Base-by-base conservation (phyloP, 1,140 invertebrate species). In the Apocrypta bakeri region DNA sequence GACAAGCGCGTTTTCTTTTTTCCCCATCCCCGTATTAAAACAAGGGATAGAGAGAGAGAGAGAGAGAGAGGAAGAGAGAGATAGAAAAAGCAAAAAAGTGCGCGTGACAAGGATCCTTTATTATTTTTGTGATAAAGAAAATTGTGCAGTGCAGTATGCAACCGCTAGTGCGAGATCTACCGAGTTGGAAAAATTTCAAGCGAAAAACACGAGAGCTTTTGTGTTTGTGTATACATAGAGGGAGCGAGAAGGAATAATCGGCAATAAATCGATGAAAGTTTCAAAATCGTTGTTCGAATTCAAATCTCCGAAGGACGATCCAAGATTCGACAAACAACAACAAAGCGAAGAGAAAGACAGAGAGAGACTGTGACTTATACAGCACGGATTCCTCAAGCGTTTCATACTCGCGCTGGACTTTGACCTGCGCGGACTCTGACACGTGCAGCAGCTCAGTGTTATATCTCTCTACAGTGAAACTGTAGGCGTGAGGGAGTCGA, bases 351-450 rank as follows among this genome's bases (percentile, higher is more conserved):
- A 31, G 12, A 71, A 31, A 33, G 21, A 37, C 31, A 71, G 7
- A 64, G 63, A 25, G 8, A 21, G 24, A n/a, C 8, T 66, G 33
- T n/a, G 61, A 37, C 61, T 64, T 4, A 17, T 24, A 64, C 61
- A 40, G 42, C 31, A 25, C 63, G 61, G 33, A 77, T 77, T 77
- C 33, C 63, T 61, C 48, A 2, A 77, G 61, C 33, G 27, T 25
- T 77, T 42, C 9, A 25, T 9, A 27, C 40, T 25, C 42, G 40
- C 21, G 68, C 63, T 79, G 77, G 66, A 56, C 77, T 79, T 79
- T 68, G 75, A 77, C 75, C 63, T 63, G 25, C 31, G 42, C 56
- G 56, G 48, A 76, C 29, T 76, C 61, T 78, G 64, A 61, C 68
- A 79, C 78, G 68, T 79, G 68, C 66, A 61, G 66, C 33, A 37